Conservation (phyloP, 1,140 invertebrate genomes). For the Leptoteleia sp. region DNA sequence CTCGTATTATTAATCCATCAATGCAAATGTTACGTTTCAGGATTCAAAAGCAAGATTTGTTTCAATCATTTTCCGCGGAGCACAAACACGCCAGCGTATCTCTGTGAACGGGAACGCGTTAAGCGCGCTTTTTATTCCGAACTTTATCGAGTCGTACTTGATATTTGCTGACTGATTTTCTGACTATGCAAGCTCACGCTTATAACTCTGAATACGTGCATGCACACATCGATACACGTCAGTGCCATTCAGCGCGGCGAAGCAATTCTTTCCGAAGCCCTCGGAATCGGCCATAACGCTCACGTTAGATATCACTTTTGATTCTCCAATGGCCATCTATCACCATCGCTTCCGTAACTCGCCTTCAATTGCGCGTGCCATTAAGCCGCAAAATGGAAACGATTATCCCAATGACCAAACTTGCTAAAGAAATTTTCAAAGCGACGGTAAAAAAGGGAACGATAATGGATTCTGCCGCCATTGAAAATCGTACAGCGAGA, state of each 20-base stretch:
- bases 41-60: too few relatives aligned
- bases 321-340: constrained; percentile 30
- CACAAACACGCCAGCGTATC: not conserved
- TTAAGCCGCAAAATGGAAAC: constrained; percentile 14
- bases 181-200: constrained; percentile 30
- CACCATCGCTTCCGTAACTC: constrained; percentile 7
- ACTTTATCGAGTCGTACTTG: constrained; percentile 18
- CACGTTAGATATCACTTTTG: constrained; percentile 31
- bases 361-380: constrained; percentile 15
- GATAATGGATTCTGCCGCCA: too few relatives aligned
- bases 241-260: constrained; percentile 16
- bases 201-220: constrained; percentile 25
- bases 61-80: too few relatives aligned
- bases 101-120: not conserved
- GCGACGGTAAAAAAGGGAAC: too few relatives aligned
- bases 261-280: constrained; percentile 31
- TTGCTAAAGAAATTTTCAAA: too few relatives aligned
- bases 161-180: constrained; percentile 47
- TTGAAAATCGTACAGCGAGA: too few relatives aligned
- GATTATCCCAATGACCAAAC: not conserved
- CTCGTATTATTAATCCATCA: too few relatives aligned
- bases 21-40: too few relatives aligned
- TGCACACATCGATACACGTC: constrained; percentile 4
- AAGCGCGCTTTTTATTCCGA: constrained; percentile 5
- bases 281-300: constrained; percentile 16